Conservation (phyloP, 2,888 invertebrate genomes). For the Scaeva pyrastri region DNA sequence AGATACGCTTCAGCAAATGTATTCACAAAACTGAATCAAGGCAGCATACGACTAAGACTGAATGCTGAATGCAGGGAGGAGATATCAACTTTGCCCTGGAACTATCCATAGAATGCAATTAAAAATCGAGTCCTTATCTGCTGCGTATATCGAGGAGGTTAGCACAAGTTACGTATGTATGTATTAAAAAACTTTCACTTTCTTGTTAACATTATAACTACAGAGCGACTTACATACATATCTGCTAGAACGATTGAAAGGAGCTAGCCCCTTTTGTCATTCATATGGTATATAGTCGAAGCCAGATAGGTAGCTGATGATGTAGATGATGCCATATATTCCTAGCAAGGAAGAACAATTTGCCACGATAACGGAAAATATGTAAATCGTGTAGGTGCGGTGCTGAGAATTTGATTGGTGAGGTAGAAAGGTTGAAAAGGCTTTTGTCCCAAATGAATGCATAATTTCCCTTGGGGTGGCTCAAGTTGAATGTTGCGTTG, state of each 20-base stretch:
- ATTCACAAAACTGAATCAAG: neutral
- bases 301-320: neutral
- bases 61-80: neutral
- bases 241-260: constrained; percentile 1
- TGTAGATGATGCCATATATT: neutral
- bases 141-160: neutral
- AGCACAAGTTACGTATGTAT: neutral
- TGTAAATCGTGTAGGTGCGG: constrained; percentile 21
- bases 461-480: constrained; percentile 63
- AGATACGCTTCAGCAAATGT: neutral
- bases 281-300: neutral
- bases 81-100: neutral
- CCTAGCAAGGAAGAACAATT: constrained; percentile 20
- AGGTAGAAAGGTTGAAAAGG: constrained; percentile 49
- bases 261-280: constrained; percentile 28
- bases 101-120: constrained; percentile 44
- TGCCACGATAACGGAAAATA: constrained; percentile 19
- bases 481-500: constrained; percentile 9
- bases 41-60: neutral
- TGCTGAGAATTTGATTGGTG: constrained; percentile 23
- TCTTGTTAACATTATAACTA: constrained; percentile 40
- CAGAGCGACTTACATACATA: neutral
- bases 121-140: constrained; percentile 32
- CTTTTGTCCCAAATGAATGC: constrained; percentile 68
- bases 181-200: constrained; percentile 54